Base-by-base conservation (phyloP, 2,888 invertebrate species). In the Sialis fuliginosa region DNA sequence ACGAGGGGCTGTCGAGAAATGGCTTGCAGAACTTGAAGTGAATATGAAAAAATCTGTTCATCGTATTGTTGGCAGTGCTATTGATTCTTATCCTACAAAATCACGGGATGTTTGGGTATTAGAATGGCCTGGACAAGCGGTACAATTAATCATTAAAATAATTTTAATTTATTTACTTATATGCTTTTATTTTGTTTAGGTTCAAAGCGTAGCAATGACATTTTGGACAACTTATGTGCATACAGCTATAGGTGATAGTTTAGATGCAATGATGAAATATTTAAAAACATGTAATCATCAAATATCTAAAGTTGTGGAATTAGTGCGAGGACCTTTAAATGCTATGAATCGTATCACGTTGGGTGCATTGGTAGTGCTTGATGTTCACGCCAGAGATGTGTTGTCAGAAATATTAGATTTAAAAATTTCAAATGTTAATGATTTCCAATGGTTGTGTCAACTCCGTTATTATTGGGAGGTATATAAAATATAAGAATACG, bases 1-100 rank as follows among this genome's bases (percentile, higher is more conserved):
- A 2, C 73, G 90, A 54, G 95, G 95, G 46, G 92, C 92, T 68
- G 95, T 96, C 1, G 96, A 96, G 63, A 93, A 90, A 68, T 96
- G 95, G 96, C 67, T 96, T 46, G 65, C 87, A 6, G 90, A 93
- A 58, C 66, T 96, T 42, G 93, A 95, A 63, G 65, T 65, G 7
- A 75, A 81, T 50, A 95, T 96, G 92, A 83, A 90, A 58, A 75
- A 79, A 52, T 92, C 92, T n/a, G 70, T 95, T 1, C 83, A 82
- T 55, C 68, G 74, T 50, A 79, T 76, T 58, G 77, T 90, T 10
- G 63, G 71, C 6, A 69, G 72, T 40, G 77, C 90, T 0, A 77
- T 85, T 53, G 72, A 77, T 37, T 82, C 81, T 52, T 92, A 91
- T 64, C 65, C 73, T 0, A 65, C 65, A 9, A 72, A 73, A 47